Conservation (phyloP, 2,888 invertebrate species). For the Ichneumon xanthorius region DNA sequence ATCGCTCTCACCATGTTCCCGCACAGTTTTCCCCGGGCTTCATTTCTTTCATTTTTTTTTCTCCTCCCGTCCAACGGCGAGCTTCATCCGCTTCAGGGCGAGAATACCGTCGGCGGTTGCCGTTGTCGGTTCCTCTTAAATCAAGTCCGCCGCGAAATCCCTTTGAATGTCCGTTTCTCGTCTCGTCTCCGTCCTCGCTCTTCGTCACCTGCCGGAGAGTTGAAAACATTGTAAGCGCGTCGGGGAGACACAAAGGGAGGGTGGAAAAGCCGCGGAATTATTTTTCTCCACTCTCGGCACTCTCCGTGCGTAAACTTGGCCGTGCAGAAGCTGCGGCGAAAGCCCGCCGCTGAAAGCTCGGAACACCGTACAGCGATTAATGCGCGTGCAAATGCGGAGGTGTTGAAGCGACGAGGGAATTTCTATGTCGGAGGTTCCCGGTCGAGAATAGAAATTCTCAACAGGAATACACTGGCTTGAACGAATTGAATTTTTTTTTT, state of each 20-base stretch:
- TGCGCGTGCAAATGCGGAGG: not conserved
- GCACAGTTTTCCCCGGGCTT: conserved; percentile 6
- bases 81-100: not conserved
- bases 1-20: conserved; percentile 13
- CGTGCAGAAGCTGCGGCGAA: not conserved
- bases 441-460: not conserved
- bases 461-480: not conserved
- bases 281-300: not conserved
- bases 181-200: not conserved
- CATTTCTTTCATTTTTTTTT: not conserved
- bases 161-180: conserved; percentile 27
- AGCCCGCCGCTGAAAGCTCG: conserved; percentile 4
- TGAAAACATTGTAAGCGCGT: not conserved
- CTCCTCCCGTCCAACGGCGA: not conserved
- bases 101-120: conserved; percentile 17
- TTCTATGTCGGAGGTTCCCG: not conserved
- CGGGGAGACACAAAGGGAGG: not conserved
- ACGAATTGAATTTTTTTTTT: not conserved
- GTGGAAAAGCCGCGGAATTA: not conserved
- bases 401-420: not conserved
- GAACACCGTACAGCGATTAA: not conserved
- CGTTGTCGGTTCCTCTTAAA: conserved; percentile 27
- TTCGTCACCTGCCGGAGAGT: not conserved
- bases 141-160: conserved; percentile 21
- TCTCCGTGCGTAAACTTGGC: not conserved